Evolutionary conservation across 2,797 vertebrate genomes (phyloP).

Genomic region (Myiothlypis coronata): DNA sequence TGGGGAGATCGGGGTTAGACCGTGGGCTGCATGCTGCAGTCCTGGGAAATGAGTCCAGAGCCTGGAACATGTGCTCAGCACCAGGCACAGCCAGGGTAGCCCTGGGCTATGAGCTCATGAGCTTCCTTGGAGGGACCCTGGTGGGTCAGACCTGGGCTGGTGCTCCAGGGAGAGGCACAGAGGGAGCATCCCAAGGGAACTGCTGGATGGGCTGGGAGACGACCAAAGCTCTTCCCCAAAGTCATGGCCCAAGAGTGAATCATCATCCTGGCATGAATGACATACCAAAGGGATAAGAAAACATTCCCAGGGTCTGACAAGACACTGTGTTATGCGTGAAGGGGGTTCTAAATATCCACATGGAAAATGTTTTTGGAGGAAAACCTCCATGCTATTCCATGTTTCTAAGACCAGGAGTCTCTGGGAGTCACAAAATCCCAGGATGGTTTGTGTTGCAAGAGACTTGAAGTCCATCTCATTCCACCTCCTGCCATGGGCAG

Average conservation of each 20-base stretch:
- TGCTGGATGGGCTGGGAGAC: not conserved
- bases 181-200: not conserved
- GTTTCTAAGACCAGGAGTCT: not conserved
- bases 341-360: not conserved
- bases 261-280: constrained; percentile 15
- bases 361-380: not conserved
- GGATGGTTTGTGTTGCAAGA: not conserved
- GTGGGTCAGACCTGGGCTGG: not conserved
- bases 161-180: not conserved
- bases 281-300: constrained; percentile 1
- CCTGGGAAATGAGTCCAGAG: constrained; percentile 10
- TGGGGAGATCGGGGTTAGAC: not conserved
- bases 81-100: not conserved
- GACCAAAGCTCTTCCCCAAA: not conserved
- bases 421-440: not conserved
- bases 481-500: not conserved
- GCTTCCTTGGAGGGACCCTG: not conserved
- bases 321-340: not conserved
- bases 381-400: not conserved
- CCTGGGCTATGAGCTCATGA: not conserved
- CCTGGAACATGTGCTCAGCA: not conserved
- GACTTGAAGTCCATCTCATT: not conserved
- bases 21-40: not conserved
- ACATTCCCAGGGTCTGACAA: not conserved
- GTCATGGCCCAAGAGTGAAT: not conserved